Evolutionary conservation across 2,113 vertebrate genomes (phyloP), one percentile per base, ranked within the genome.

Genomic region (Rhinolophus ferrumequinum): DNA sequence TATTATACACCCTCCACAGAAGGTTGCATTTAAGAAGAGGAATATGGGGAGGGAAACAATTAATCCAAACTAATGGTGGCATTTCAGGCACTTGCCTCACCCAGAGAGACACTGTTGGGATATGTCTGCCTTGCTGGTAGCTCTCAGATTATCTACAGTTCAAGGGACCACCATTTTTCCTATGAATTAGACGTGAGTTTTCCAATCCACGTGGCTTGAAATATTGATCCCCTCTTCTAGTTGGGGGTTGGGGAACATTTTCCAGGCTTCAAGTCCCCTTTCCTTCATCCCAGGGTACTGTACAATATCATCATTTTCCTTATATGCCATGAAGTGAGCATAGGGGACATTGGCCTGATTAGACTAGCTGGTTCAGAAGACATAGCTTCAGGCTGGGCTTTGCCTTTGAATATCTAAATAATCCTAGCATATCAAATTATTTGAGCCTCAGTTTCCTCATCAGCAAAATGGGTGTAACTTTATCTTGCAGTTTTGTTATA

Each of bases 381-480:
- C 41, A 77, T 12, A 56, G 50, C 15, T 96, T 87, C 11, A 9
- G 21, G 41, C n/a, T 83, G 64, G 15, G 47, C 22, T 76, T 91
- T 72, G 21, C 33, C 52, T 95, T 54, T 62, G 12, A 93, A 58
- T 76, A 76, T n/a, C 22, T 64, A 88, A 92, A 35, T 77, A 60
- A 69, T 26, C 22, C 35, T 35, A 95, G 38, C 22, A 69, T 18
- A 69, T 9, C 5, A n/a, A 69, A 47, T 66, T 91, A 80, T 67
- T 77, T 86, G 62, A 94, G 33, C 58, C 35, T 94, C 44, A 88
- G n/a, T 95, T 87, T 91, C 30, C 56, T 87, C n/a, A 75, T 90
- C 10, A 64, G 73, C 2, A n/a, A 94, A 96, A 89, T n/a, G 64
- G 21, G 41, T 80, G 28, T 62, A 80, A 64, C 41, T 95, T 76